Evolutionary conservation across 2,797 vertebrate species (phyloP).

Genomic region (Pangasius krempfi): DNA sequence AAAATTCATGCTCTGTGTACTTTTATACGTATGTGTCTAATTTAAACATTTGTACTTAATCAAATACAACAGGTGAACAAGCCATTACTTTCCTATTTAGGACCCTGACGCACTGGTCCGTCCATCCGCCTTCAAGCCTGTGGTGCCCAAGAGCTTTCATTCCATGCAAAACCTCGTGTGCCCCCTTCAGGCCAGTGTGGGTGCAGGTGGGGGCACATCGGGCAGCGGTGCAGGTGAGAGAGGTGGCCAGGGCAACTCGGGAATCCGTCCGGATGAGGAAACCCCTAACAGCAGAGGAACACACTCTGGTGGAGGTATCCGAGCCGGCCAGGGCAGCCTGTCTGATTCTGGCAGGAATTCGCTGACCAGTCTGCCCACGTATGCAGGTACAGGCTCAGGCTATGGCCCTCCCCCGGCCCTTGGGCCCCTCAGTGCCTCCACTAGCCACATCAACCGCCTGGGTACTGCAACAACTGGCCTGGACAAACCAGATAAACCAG

Average conservation of each 20-base stretch:
- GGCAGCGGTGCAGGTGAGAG: slow-evolving; percentile 40
- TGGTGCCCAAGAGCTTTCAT: slow-evolving; percentile 99
- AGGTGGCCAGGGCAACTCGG: slow-evolving; percentile 70
- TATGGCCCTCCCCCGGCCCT: slow-evolving; percentile 89
- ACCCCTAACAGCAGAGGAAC: slow-evolving; percentile 51
- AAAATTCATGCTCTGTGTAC: not conserved
- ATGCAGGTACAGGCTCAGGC: slow-evolving; percentile 79
- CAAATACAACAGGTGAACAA: not conserved
- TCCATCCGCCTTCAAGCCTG: slow-evolving; percentile 98
- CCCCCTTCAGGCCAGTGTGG: slow-evolving; percentile 63
- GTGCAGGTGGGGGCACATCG: slow-evolving; percentile 42
- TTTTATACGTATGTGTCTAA: not conserved
- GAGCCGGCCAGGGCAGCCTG: slow-evolving; percentile 77
- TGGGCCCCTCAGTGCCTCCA: slow-evolving; percentile 96
- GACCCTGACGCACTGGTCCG: slow-evolving; percentile 87
- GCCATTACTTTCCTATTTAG: slow-evolving; percentile 61
- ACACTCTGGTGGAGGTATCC: slow-evolving; percentile 30
- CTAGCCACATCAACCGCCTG: slow-evolving; percentile 97
- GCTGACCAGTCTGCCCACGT: slow-evolving; percentile 95
- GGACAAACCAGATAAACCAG: slow-evolving; percentile 70
- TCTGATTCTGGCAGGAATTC: slow-evolving; percentile 98
- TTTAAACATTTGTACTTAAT: not conserved
- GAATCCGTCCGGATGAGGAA: slow-evolving; percentile 79
- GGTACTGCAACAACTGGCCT: slow-evolving; percentile 84
- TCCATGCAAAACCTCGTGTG: slow-evolving; percentile 97